phyloP scores from a whole-genome alignment of 2,113 vertebrate species.

The Haplochromis burtoni region DNA sequence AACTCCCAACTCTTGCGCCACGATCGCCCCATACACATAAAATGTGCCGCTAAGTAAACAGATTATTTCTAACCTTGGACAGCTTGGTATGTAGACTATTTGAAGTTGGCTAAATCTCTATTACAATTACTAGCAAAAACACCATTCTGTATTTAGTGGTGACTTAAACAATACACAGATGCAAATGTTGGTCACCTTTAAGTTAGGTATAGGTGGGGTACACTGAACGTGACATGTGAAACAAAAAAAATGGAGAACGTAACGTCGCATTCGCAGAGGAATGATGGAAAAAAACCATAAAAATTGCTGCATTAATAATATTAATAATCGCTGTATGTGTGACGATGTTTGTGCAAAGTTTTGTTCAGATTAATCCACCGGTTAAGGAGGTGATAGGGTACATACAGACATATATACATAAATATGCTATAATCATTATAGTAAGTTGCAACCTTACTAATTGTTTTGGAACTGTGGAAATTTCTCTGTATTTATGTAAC shows the following conservation, averaged over 20 bases:
- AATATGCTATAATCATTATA: neutral
- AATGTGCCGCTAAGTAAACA: neutral
- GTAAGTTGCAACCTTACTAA: neutral
- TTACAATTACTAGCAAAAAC: neutral
- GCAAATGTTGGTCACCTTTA: neutral
- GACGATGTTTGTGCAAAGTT: neutral
- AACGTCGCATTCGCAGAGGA: neutral
- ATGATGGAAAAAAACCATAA: neutral
- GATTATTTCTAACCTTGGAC: neutral
- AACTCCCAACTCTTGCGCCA: too few relatives aligned
- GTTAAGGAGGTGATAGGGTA: neutral
- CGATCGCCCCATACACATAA: too few relatives aligned
- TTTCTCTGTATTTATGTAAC: neutral
- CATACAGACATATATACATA: neutral
- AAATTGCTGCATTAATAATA: neutral
- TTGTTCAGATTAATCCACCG: neutral
- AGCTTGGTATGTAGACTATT: neutral
- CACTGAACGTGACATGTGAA: neutral
- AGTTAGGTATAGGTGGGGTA: neutral
- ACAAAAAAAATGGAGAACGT: neutral
- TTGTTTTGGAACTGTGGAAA: neutral
- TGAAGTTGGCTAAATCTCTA: neutral
- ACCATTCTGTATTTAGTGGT: neutral
- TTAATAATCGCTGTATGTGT: neutral
- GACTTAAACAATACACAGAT: neutral